Conservation (phyloP, 1,140 invertebrate species). For the Drosophila bocqueti region DNA sequence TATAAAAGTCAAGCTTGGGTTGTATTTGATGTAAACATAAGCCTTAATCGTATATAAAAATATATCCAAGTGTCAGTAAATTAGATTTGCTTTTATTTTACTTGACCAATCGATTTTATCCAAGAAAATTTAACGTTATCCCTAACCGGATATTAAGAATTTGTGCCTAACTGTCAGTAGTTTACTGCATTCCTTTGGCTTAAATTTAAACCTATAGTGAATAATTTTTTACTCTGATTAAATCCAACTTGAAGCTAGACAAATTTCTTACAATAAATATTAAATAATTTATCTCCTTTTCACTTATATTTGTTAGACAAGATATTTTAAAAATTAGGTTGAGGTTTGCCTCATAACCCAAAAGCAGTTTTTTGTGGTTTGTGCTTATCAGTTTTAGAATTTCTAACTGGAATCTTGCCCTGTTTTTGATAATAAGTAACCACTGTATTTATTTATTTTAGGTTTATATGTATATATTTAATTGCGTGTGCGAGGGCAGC, state of each 20-base stretch:
- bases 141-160: background rate
- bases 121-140: background rate
- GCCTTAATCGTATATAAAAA: background rate
- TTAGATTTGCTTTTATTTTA: no score
- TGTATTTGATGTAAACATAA: background rate
- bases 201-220: background rate
- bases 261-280: background rate
- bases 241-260: background rate
- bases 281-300: background rate
- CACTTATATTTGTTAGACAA: background rate
- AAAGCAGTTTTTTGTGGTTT: no score
- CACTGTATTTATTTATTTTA: conserved; percentile 11
- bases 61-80: no score
- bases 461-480: background rate
- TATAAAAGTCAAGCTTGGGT: no score
- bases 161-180: background rate
- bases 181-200: no score
- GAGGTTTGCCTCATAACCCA: background rate
- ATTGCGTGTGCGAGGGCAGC: conserved; percentile 11
- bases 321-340: no score
- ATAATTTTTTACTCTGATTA: background rate
- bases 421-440: background rate
- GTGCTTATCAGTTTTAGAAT: background rate
- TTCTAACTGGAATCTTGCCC: background rate
- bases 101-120: no score